Evolutionary conservation across 2,113 vertebrate species (phyloP).

Genomic region (Corythaeola cristata): DNA sequence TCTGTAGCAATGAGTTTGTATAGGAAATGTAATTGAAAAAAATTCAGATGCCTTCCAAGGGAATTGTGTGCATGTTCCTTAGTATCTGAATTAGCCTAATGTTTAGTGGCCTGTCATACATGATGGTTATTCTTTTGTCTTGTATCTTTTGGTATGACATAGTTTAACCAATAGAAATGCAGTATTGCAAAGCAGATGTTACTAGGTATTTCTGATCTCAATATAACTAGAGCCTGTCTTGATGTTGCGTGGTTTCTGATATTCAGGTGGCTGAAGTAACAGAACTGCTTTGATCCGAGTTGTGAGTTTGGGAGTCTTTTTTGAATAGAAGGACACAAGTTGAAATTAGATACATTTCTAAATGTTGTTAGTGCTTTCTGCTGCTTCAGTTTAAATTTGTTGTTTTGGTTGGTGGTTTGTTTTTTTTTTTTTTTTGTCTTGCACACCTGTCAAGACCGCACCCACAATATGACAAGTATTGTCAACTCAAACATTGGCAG

Average conservation of each 20-base stretch:
- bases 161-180: neutral
- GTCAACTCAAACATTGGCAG: neutral
- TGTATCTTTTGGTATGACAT: neutral
- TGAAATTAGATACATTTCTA: neutral
- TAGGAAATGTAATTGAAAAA: neutral
- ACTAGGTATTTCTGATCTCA: neutral
- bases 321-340: neutral
- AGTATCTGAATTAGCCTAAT: neutral
- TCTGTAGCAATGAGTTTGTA: neutral
- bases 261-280: neutral
- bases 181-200: neutral
- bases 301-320: neutral
- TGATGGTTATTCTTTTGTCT: neutral
- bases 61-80: neutral
- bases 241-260: neutral
- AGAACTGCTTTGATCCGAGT: neutral
- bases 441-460: neutral
- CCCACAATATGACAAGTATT: neutral
- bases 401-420: no score
- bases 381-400: neutral
- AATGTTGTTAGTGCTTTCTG: neutral
- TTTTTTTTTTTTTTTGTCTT: neutral
- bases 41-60: neutral
- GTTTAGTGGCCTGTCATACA: neutral
- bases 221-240: neutral